Evolutionary conservation across 2,113 vertebrate species (phyloP).

Genomic region (Urocynchramus pylzowi): DNA sequence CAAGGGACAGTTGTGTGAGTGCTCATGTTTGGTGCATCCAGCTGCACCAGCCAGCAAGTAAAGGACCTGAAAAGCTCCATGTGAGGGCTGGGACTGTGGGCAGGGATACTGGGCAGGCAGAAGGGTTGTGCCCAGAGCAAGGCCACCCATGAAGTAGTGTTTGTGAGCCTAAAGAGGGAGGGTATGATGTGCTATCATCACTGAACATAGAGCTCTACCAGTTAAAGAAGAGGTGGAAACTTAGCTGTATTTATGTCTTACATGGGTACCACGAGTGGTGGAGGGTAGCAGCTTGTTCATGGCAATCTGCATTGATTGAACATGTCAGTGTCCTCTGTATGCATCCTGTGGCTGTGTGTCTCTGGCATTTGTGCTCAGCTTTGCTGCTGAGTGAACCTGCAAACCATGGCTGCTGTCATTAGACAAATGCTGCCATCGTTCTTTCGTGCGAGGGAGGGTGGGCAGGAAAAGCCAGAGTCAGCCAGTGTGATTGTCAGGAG

Average conservation of each 20-base stretch:
- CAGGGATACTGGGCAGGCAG: background rate
- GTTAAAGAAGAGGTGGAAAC: background rate
- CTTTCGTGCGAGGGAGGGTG: background rate
- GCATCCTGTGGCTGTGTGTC: background rate
- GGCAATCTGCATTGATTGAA: background rate
- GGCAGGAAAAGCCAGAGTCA: background rate
- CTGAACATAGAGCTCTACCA: background rate
- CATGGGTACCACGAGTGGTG: background rate
- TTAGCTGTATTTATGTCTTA: background rate
- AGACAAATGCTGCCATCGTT: background rate
- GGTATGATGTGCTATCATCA: background rate
- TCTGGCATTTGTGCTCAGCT: background rate
- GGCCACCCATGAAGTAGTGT: background rate
- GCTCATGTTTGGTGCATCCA: background rate
- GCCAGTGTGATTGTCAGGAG: background rate
- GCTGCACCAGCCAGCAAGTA: background rate
- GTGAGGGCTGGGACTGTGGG: background rate
- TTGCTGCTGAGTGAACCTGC: background rate
- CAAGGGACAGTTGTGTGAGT: background rate
- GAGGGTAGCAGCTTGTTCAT: background rate
- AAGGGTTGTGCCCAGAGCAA: background rate
- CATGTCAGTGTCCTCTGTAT: background rate
- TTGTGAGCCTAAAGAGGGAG: background rate
- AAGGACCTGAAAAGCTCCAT: background rate
- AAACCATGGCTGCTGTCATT: background rate